Conservation (phyloP, 2,113 vertebrate genomes). For the Rutilus rutilus region DNA sequence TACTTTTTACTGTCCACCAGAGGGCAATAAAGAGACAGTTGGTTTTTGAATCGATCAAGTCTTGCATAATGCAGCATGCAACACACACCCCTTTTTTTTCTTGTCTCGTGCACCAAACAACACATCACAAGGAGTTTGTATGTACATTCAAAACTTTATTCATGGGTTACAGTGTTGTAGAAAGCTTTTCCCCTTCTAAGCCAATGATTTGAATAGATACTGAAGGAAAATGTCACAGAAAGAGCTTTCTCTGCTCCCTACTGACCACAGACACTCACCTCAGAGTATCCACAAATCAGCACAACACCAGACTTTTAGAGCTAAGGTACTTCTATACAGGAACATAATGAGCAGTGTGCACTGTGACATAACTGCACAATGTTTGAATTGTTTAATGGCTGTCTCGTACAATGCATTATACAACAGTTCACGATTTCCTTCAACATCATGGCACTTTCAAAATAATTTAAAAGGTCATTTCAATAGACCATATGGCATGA, state of each 20-base stretch:
- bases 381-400: constrained; percentile 49
- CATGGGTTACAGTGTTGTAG: constrained; percentile 92
- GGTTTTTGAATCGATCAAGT: constrained; percentile 62
- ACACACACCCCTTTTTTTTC: neutral
- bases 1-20: constrained; percentile 73
- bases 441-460: neutral
- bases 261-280: constrained; percentile 48
- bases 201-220: constrained; percentile 86
- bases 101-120: constrained; percentile 11
- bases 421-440: constrained; percentile 38
- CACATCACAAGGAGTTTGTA: constrained; percentile 40
- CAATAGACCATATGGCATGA: constrained; percentile 15
- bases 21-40: constrained; percentile 77
- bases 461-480: constrained; percentile 15
- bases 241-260: constrained; percentile 62
- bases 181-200: constrained; percentile 92
- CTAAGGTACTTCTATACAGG: constrained; percentile 58
- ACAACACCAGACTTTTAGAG: constrained; percentile 70
- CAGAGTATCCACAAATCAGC: constrained; percentile 63
- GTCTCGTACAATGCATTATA: neutral
- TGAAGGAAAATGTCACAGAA: constrained; percentile 61
- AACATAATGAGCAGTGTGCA: constrained; percentile 60
- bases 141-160: constrained; percentile 92
- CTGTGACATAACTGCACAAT: constrained; percentile 59
- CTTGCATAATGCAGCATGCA: neutral